phyloP scores from a whole-genome alignment of 2,113 vertebrate species.

The Brachypteracias leptosomus region DNA sequence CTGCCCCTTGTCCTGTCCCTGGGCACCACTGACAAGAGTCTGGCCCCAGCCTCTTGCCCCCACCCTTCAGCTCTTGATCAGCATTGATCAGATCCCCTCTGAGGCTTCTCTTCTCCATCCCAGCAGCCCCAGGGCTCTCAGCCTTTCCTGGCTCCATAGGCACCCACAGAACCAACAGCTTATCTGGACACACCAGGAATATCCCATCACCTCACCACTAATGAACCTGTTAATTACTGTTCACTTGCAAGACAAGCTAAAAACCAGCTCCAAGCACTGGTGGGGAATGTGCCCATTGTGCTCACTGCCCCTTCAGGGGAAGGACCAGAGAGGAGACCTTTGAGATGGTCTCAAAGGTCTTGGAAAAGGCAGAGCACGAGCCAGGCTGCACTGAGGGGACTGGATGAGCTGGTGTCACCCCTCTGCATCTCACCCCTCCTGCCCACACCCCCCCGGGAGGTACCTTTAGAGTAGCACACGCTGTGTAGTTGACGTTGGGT shows the following conservation, averaged over 20 bases:
- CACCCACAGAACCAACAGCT: background rate
- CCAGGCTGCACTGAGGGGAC: rapidly evolving
- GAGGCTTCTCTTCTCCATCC: too few species aligned
- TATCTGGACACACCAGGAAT: background rate
- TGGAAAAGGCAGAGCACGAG: too few species aligned
- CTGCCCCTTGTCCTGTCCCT: too few species aligned
- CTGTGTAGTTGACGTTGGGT: conserved; percentile 95
- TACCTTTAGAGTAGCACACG: conserved; percentile 96
- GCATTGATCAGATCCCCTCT: too few species aligned
- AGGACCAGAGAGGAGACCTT: background rate
- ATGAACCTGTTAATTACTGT: background rate
- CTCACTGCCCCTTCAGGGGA: background rate
- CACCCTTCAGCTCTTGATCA: too few species aligned
- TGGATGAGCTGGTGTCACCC: background rate
- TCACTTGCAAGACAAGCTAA: background rate
- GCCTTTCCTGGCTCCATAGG: too few species aligned
- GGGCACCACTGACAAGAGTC: too few species aligned
- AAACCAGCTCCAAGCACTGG: background rate
- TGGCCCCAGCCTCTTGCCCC: too few species aligned
- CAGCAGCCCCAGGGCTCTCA: too few species aligned
- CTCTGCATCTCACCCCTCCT: rapidly evolving
- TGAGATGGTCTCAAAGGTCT: rapidly evolving
- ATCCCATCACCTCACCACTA: background rate
- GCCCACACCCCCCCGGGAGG: rapidly evolving
- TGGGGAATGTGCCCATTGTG: rapidly evolving